Evolutionary conservation across 2,113 vertebrate species (phyloP).

Genomic region (Engraulis encrasicolus): DNA sequence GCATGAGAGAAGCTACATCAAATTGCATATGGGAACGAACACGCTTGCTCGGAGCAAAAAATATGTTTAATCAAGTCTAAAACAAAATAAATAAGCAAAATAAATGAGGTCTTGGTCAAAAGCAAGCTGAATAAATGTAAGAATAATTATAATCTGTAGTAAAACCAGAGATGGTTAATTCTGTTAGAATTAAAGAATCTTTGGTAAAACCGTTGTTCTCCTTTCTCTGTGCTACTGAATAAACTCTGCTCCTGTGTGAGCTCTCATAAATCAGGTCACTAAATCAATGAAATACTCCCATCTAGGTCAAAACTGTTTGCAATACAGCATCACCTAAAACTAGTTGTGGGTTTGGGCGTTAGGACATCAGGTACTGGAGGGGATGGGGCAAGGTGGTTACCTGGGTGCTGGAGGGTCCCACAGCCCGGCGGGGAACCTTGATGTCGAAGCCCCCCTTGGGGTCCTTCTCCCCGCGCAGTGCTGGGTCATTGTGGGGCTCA

Average conservation of each 20-base stretch:
- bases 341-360: background rate
- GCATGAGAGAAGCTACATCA: background rate
- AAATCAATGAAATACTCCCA: background rate
- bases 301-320: background rate
- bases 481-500: conserved; percentile 86
- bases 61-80: background rate
- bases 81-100: background rate
- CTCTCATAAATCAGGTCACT: background rate
- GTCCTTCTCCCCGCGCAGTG: conserved; percentile 86
- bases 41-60: background rate
- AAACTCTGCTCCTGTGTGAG: no score
- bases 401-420: conserved; percentile 90
- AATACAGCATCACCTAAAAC: background rate
- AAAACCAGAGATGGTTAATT: no score
- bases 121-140: background rate
- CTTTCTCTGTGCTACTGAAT: no score
- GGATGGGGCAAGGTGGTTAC: conserved; percentile 60
- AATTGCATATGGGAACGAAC: background rate
- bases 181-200: no score
- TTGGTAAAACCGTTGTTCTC: no score
- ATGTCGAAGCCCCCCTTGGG: conserved; percentile 91
- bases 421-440: conserved; percentile 86
- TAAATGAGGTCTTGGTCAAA: background rate
- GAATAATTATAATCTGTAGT: no score
- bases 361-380: background rate